Evolutionary conservation across 1,140 invertebrate genomes (phyloP).

Genomic region (Maniola jurtina): DNA sequence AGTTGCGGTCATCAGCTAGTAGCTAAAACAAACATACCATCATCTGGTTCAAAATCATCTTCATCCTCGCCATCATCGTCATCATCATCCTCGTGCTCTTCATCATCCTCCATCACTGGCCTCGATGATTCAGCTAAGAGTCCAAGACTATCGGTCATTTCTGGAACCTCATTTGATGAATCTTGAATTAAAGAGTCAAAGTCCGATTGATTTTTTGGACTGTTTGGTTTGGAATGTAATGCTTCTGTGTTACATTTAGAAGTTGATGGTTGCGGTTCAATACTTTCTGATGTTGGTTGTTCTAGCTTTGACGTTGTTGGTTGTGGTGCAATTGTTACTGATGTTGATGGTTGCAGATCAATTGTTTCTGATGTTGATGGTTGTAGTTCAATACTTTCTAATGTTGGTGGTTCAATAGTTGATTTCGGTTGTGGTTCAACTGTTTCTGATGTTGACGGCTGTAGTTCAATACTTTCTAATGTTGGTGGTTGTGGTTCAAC

Average conservation of each 20-base stretch:
- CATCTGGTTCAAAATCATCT: constrained; percentile 60
- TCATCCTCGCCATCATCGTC: constrained; percentile 69
- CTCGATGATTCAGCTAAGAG: constrained; percentile 59
- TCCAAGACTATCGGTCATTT: constrained; percentile 56
- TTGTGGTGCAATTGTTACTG: neutral
- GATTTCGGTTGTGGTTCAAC: neutral
- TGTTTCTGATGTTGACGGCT: neutral
- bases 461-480: neutral
- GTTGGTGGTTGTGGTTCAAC: constrained; percentile 32
- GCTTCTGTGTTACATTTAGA: neutral
- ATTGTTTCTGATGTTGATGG: constrained; percentile 14
- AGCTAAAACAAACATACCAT: constrained; percentile 49
- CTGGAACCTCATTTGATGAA: constrained; percentile 34
- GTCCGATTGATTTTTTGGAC: neutral
- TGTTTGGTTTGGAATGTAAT: constrained; percentile 1
- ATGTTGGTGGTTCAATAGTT: neutral
- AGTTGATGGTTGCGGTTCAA: constrained; percentile 33
- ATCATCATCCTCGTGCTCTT: constrained; percentile 61
- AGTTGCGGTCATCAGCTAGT: neutral
- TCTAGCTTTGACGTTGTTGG: constrained; percentile 9
- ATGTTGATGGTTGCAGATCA: neutral
- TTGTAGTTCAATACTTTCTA: constrained; percentile 1
- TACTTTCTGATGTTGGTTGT: neutral
- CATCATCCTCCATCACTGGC: constrained; percentile 58
- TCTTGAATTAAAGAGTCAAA: constrained; percentile 19